Evolutionary conservation across 2,113 vertebrate species (phyloP).

Genomic region (Cinclus mexicanus): DNA sequence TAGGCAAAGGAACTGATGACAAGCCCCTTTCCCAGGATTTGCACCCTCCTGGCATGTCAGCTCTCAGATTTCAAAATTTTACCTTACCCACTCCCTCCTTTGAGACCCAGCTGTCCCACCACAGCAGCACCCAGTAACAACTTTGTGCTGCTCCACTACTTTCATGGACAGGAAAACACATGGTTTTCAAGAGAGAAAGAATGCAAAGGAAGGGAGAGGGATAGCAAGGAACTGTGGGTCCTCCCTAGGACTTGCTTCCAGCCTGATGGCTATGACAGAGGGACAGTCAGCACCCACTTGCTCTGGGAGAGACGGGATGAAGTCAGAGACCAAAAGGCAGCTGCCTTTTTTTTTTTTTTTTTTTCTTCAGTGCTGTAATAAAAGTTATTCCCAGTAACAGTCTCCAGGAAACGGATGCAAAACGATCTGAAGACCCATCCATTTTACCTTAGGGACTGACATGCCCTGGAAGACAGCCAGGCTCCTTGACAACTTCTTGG

Average conservation of each 20-base stretch:
- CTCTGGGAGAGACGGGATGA: neutral
- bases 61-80: neutral
- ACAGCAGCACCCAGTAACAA: neutral
- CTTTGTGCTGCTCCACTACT: neutral
- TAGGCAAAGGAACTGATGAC: neutral
- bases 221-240: neutral
- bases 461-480: neutral
- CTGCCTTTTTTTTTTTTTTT: neutral
- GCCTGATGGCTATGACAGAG: rapidly evolving
- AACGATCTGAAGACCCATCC: neutral
- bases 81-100: neutral
- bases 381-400: neutral
- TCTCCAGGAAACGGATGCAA: neutral
- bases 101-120: rapidly evolving
- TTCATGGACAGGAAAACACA: neutral
- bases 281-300: neutral
- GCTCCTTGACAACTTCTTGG: neutral
- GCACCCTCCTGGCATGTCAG: neutral
- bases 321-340: neutral
- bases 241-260: neutral
- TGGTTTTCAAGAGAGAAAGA: neutral
- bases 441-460: neutral
- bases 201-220: neutral
- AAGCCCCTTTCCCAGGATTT: neutral
- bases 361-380: neutral